A percentile compares a stretch with the other conserved stretches of the same genome.
phyloP scores from a whole-genome alignment of 2,888 invertebrate species.

The Uloborus plumipes region DNA sequence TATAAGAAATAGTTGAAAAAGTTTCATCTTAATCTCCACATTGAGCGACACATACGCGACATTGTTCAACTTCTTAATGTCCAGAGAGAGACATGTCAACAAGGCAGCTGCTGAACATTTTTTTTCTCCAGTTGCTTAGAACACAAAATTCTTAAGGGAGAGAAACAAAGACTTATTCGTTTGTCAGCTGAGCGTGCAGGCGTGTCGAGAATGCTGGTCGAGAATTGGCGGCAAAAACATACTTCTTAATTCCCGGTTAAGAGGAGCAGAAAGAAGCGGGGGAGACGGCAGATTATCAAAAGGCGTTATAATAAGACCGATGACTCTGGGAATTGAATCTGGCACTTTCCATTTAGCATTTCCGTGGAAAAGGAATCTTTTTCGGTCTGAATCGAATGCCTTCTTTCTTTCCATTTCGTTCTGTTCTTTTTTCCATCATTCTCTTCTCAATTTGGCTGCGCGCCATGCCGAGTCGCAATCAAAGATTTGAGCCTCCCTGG shows the following conservation, averaged over 20 bases:
- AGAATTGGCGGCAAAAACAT: not conserved
- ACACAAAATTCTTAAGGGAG: too few relatives aligned
- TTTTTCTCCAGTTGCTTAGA: too few relatives aligned
- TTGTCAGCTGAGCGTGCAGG: too few relatives aligned
- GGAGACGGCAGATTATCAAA: conserved; percentile 9
- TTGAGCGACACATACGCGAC: too few relatives aligned
- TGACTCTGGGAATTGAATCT: conserved; percentile 18
- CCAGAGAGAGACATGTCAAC: too few relatives aligned
- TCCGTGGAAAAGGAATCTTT: conserved; percentile 2
- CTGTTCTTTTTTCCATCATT: conserved; percentile 7
- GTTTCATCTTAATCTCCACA: too few relatives aligned
- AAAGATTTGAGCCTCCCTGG: conserved; percentile 1
- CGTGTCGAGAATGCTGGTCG: too few relatives aligned
- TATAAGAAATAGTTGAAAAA: too few relatives aligned
- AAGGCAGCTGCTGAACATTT: too few relatives aligned
- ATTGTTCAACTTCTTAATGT: too few relatives aligned
- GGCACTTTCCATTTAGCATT: conserved; percentile 47
- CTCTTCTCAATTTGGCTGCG: not conserved
- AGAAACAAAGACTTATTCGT: too few relatives aligned
- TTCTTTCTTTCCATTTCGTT: not conserved
- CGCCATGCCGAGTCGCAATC: conserved; percentile 19
- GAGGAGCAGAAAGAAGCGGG: conserved; percentile 6
- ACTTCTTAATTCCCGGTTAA: conserved; percentile 18
- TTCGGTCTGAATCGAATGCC: not conserved
- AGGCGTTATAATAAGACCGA: conserved; percentile 29